Evolutionary conservation across 1,140 invertebrate genomes (phyloP).

Genomic region (Cherax quadricarinatus): DNA sequence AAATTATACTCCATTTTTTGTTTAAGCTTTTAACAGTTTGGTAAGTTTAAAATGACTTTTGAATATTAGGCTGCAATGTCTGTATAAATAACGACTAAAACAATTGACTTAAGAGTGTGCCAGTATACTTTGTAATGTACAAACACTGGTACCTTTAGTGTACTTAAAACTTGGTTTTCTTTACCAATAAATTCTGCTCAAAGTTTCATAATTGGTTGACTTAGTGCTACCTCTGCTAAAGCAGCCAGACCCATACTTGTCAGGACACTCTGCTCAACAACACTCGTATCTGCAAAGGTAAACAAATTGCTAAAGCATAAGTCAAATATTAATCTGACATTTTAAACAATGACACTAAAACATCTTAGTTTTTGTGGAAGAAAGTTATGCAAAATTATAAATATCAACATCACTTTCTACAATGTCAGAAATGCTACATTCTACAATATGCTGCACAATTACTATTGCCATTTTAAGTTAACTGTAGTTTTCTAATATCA

Average conservation of each 20-base stretch:
- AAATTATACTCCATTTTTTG: background rate
- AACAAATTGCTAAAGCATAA: background rate
- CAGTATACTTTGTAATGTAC: constrained; percentile 8
- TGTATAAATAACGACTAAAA: background rate
- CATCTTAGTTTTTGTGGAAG: too few relatives aligned
- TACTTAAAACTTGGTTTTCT: constrained; percentile 20
- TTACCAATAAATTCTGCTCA: constrained; percentile 79
- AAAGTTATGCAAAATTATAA: background rate
- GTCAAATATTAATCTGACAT: too few relatives aligned
- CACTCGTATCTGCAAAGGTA: constrained; percentile 73
- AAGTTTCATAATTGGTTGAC: constrained; percentile 78
- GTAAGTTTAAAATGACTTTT: background rate
- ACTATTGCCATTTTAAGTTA: too few relatives aligned
- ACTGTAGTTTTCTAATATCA: too few relatives aligned
- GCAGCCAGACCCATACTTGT: constrained; percentile 73
- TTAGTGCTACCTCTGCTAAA: constrained; percentile 74
- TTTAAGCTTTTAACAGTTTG: background rate
- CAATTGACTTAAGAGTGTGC: background rate
- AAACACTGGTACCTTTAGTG: background rate
- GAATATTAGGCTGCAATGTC: background rate
- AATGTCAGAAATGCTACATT: too few relatives aligned
- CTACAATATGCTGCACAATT: too few relatives aligned
- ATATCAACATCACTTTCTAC: too few relatives aligned
- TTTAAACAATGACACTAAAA: too few relatives aligned
- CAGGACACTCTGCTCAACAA: constrained; percentile 74